Evolutionary conservation across 1,140 invertebrate genomes (phyloP), one percentile per base, ranked within the genome.

Genomic region (Homalodisca vitripennis): DNA sequence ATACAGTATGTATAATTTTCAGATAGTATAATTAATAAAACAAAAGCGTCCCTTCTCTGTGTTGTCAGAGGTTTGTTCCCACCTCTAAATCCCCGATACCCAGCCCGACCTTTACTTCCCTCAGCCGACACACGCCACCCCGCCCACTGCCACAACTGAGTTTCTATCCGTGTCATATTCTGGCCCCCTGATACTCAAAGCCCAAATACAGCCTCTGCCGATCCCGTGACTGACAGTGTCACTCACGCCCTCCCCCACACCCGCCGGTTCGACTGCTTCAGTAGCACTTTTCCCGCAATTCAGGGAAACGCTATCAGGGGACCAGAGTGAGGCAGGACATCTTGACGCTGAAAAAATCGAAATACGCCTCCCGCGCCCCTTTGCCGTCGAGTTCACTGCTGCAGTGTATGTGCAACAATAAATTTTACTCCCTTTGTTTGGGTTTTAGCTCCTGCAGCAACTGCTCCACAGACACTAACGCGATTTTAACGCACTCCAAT

Each of bases 251-350:
- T 17, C 34, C 6, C 34, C 34, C 17, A 17, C 17, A 41, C 34
- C 34, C 34, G 34, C 34, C n/a, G 55, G 6, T 26, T 26, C 55
- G 10, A 26, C 22, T 1, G 3, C n/a, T 27, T 41, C 34, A 17
- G 34, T 17, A 6, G 34, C 55, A 27, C 26, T 27, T 64, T 69
- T 65, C 68, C 68, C 68, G 68, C 68, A 69, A 69, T 48, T 48
- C 26, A 65, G 41, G 68, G 68, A 69, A 69, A 69, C 46, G 17
- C 22, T 46, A 30, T 46, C 29, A 65, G 68, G 68, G 65, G 68
- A 31, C 1, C 29, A 69, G 53, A 60, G 41, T 13, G 24, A 1
- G 32, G 2, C 6, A 62, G 55, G 67, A 41, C 6, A 17, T 10
- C 6, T 6, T 17, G 34, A 41, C 34, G 34, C 34, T 41, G 34